phyloP scores from a whole-genome alignment of 1,140 invertebrate genomes.

The Lucilia cuprina region DNA sequence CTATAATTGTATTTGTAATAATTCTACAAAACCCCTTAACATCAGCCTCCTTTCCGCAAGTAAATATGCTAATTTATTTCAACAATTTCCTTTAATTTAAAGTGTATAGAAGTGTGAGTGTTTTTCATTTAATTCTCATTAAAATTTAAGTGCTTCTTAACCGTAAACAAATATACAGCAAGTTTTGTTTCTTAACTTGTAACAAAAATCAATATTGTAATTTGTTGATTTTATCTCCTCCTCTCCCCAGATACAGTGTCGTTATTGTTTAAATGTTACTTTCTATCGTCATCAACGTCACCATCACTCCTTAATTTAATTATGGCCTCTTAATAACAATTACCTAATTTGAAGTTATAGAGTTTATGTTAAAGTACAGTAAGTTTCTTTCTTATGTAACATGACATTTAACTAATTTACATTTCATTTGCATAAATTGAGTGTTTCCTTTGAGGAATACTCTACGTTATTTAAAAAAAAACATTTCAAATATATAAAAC shows the following conservation, averaged over 20 bases:
- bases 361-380: not conserved
- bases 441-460: not conserved
- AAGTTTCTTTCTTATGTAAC: not conserved
- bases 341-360: not conserved
- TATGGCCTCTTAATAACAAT: not conserved
- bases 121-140: not conserved
- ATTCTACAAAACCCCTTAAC: no score
- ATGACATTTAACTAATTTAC: conserved; percentile 15
- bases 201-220: not conserved
- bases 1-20: no score
- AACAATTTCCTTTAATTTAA: not conserved
- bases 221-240: not conserved
- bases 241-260: not conserved
- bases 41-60: no score
- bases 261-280: not conserved
- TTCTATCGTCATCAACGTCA: not conserved
- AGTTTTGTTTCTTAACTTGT: not conserved
- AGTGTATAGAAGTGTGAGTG: not conserved
- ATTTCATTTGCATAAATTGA: conserved; percentile 5
- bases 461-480: not conserved
- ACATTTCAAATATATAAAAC: not conserved
- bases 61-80: no score
- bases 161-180: not conserved
- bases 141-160: not conserved
- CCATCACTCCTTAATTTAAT: not conserved